These are phyloP conservation scores for Ooceraea biroi DNA, from an alignment of 1,140 invertebrate species.

Conservation along the genomic window DNA sequence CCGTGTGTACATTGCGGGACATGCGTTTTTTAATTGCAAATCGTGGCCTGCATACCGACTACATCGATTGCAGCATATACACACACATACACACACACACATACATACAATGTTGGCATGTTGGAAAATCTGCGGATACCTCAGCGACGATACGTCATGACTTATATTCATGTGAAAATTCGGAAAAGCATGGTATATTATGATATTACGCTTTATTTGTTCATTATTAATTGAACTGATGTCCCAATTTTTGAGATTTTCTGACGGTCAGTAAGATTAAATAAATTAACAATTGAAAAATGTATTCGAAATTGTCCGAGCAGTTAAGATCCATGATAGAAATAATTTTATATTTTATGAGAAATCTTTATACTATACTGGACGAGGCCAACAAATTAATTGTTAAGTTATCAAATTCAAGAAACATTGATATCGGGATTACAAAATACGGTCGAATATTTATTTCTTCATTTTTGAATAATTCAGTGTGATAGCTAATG, in stretches of 20 bases:
- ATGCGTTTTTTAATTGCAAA: conserved; percentile 15
- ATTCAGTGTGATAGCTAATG: background rate
- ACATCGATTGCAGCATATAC: background rate
- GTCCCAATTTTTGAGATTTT: no score
- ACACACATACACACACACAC: no score
- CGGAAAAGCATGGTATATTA: no score
- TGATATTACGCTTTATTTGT: no score
- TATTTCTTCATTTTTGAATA: background rate
- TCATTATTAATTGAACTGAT: no score
- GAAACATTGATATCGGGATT: background rate
- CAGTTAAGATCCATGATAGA: no score
- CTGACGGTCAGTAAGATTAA: no score
- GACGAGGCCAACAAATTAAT: no score
- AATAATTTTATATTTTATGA: no score
- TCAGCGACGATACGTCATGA: background rate
- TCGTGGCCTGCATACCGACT: background rate
- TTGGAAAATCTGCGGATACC: background rate
- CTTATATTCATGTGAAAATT: background rate
- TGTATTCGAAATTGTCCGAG: no score
- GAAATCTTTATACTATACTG: no score
- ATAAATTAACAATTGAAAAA: no score
- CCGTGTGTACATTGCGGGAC: conserved; percentile 22
- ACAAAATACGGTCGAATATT: background rate
- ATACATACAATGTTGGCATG: conserved; percentile 11
- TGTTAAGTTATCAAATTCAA: background rate